Conservation (phyloP, 2,888 invertebrate genomes). For the Cryptosula pallasiana region DNA sequence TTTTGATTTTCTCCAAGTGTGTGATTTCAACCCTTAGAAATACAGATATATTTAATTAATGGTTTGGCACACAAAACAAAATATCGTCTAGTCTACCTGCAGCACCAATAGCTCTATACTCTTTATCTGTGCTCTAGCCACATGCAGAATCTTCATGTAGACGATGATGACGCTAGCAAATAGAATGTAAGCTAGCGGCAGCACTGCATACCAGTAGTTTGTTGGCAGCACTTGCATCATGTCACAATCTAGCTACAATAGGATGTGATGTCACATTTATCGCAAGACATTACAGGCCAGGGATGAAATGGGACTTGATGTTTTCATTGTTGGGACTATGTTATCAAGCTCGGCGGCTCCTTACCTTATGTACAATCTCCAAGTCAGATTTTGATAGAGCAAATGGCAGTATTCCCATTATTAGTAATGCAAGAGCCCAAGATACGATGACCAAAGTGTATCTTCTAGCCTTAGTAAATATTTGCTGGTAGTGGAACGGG, state of each 20-base stretch:
- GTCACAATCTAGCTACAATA: conserved; percentile 4
- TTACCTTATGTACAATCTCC: neutral
- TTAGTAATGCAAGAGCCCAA: neutral
- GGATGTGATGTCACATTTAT: neutral
- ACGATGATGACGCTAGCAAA: conserved; percentile 19
- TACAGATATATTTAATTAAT: too few relatives aligned
- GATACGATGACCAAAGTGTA: neutral
- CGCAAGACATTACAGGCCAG: too few relatives aligned
- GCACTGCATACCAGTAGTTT: conserved; percentile 12
- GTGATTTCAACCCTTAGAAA: too few relatives aligned
- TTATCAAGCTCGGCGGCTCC: too few relatives aligned
- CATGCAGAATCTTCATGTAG: conserved; percentile 8
- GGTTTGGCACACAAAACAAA: too few relatives aligned
- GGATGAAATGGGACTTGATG: too few relatives aligned
- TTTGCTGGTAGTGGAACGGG: conserved; percentile 22
- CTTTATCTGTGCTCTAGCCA: conserved; percentile 7
- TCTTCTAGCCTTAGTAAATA: conserved; percentile 4
- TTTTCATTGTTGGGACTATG: too few relatives aligned
- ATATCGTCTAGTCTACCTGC: conserved; percentile 8
- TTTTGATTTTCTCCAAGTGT: too few relatives aligned
- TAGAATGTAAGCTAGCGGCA: neutral
- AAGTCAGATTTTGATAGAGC: neutral
- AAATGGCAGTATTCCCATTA: conserved; percentile 7
- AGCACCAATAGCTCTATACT: conserved; percentile 14
- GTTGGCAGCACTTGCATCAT: neutral